Percentiles rank a stretch among this genome's conserved stretches.
These are phyloP conservation scores for Pseudotriccus pelzelni DNA, from an alignment of 2,797 vertebrate species.

Conservation along the genomic window DNA sequence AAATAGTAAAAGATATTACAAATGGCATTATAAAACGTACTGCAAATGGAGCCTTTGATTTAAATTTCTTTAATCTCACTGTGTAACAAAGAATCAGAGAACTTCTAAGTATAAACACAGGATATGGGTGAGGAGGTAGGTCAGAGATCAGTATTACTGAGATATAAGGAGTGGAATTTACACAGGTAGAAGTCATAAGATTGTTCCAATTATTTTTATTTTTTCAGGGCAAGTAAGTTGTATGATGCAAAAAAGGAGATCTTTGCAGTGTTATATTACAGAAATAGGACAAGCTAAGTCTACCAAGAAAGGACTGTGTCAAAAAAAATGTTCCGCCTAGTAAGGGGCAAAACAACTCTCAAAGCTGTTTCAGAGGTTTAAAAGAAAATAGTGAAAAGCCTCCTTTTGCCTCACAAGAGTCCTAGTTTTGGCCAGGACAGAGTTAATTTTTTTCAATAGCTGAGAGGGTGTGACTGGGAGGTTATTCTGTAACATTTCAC, in stretches of 20 bases:
- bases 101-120: neutral
- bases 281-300: neutral
- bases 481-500: neutral
- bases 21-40: neutral
- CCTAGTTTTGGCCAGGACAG: neutral
- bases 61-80: neutral
- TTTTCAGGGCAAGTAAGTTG: neutral
- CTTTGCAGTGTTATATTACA: neutral
- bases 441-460: neutral
- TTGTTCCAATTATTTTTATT: neutral
- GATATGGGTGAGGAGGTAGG: neutral
- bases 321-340: neutral
- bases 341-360: neutral
- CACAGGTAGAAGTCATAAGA: neutral
- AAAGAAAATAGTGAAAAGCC: neutral
- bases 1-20: neutral
- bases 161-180: neutral
- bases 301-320: neutral
- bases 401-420: accelerated
- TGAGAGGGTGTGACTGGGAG: neutral
- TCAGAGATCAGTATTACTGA: neutral
- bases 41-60: neutral
- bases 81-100: neutral
- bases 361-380: neutral
- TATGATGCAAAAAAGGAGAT: neutral